Percentiles rank a stretch among this genome's conserved stretches.
phyloP scores from a whole-genome alignment of 2,888 invertebrate genomes.

The Tridacna gigas region DNA sequence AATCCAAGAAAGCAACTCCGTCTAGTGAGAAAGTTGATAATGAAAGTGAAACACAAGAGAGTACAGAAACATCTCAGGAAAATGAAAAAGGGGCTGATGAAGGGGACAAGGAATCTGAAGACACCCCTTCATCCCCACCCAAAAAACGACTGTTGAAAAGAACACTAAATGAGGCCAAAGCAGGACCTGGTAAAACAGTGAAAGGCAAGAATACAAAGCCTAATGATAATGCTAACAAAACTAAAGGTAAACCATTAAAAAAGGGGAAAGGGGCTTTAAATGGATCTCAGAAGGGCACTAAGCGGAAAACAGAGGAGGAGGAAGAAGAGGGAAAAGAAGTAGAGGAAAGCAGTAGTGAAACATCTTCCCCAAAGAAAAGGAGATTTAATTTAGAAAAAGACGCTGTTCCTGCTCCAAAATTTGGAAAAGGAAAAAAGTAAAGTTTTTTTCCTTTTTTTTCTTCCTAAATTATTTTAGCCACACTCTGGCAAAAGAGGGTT shows the following conservation, averaged over 20 bases:
- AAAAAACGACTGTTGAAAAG: constrained; percentile 60
- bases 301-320: constrained; percentile 19
- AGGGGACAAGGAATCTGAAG: constrained; percentile 38
- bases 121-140: constrained; percentile 44
- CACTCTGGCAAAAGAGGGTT: too few species aligned
- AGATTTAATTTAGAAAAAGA: constrained; percentile 57
- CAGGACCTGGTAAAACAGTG: constrained; percentile 39
- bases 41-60: constrained; percentile 31
- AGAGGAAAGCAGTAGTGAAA: constrained; percentile 24
- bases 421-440: constrained; percentile 44
- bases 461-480: too few species aligned
- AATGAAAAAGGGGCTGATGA: constrained; percentile 36
- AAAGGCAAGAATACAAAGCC: constrained; percentile 28
- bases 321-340: constrained; percentile 16
- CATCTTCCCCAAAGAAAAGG: constrained; percentile 39
- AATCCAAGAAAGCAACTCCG: constrained; percentile 17
- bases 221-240: constrained; percentile 23
- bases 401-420: constrained; percentile 56
- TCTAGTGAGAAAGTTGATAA: constrained; percentile 16
- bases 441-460: neutral
- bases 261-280: constrained; percentile 39
- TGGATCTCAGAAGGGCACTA: constrained; percentile 28
- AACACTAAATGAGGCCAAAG: constrained; percentile 43
- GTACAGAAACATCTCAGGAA: constrained; percentile 38
- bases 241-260: constrained; percentile 30